These are phyloP conservation scores for Sylvilagus floridanus DNA, from an alignment of 2,797 vertebrate genomes.

Conservation along the genomic window DNA sequence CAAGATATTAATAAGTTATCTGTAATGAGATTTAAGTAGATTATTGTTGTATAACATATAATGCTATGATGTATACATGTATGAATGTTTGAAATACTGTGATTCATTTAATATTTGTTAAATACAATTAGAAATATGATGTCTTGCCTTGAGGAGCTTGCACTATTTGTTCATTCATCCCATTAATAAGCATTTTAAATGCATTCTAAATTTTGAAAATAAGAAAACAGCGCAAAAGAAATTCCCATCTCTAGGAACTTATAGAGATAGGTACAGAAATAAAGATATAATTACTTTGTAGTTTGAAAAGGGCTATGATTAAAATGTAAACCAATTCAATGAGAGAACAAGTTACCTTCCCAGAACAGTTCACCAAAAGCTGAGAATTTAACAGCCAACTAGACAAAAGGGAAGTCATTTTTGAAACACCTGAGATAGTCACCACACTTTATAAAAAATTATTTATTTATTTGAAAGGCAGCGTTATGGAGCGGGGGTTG, in stretches of 20 bases:
- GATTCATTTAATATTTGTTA: neutral
- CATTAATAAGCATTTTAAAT: neutral
- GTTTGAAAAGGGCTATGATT: neutral
- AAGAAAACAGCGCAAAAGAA: neutral
- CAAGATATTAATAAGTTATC: neutral
- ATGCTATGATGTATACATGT: neutral
- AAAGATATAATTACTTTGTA: neutral
- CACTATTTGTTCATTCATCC: neutral
- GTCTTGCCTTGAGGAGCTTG: neutral
- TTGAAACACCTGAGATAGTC: neutral
- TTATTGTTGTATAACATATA: neutral
- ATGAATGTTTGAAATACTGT: neutral
- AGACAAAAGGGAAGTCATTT: neutral
- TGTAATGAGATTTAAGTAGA: neutral
- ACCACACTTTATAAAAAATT: neutral
- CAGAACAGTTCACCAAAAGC: neutral
- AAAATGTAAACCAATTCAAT: neutral
- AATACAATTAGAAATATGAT: neutral
- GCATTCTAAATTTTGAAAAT: constrained; percentile 5
- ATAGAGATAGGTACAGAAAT: neutral
- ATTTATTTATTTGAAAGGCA: no score
- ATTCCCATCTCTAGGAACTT: neutral
- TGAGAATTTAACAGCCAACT: neutral
- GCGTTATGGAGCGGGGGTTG: no score
- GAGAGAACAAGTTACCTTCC: neutral